Conservation (phyloP, 2,888 invertebrate genomes). For the Luperina testacea region DNA sequence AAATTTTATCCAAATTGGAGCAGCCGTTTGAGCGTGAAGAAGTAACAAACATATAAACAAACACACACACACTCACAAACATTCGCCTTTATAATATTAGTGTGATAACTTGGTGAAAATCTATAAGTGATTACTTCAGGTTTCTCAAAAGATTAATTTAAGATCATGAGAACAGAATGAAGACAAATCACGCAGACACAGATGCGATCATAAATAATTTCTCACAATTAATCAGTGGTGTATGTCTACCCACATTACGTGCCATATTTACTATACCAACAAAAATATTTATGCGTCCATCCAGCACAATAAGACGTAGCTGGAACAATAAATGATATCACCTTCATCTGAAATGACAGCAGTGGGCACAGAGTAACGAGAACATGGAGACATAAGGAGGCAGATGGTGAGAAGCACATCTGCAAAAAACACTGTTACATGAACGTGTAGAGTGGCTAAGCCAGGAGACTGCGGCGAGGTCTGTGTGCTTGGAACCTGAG, state of each 20-base stretch:
- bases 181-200: conserved; percentile 30
- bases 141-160: neutral
- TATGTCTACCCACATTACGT: conserved; percentile 30
- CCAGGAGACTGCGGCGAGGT: too few relatives aligned
- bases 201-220: conserved; percentile 31
- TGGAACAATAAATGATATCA: conserved; percentile 62
- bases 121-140: neutral
- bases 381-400: conserved; percentile 20
- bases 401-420: too few relatives aligned
- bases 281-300: conserved; percentile 55
- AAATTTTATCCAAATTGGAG: neutral
- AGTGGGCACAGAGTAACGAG: conserved; percentile 28
- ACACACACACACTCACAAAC: too few relatives aligned
- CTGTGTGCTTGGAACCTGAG: too few relatives aligned
- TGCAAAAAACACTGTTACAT: too few relatives aligned
- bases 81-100: too few relatives aligned
- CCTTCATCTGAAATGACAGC: conserved; percentile 44
- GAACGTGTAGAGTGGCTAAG: too few relatives aligned
- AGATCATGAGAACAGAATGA: conserved; percentile 20
- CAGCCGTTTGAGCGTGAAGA: too few relatives aligned
- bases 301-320: conserved; percentile 35
- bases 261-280: conserved; percentile 44
- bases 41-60: too few relatives aligned
- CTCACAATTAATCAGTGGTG: conserved; percentile 48
- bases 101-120: neutral